These are phyloP conservation scores for Notiomystis cincta DNA, from an alignment of 2,113 vertebrate species.

Conservation along the genomic window DNA sequence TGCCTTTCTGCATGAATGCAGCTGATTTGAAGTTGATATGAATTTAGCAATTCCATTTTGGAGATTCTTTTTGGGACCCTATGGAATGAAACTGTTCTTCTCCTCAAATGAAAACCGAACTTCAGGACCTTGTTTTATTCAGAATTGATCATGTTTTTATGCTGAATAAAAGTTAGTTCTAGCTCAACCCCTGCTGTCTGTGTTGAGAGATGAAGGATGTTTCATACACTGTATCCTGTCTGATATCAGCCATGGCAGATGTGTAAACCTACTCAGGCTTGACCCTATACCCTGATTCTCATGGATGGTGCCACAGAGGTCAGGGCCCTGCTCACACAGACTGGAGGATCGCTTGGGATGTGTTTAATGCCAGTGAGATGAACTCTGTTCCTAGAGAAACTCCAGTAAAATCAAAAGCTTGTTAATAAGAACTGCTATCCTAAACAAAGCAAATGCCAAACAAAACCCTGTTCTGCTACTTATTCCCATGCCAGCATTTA, in stretches of 20 bases:
- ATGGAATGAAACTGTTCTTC: background rate
- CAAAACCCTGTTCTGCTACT: conserved; percentile 5
- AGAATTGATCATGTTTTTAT: background rate
- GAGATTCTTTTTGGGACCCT: background rate
- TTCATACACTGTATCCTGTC: background rate
- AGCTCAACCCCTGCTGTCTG: background rate
- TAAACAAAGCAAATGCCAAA: conserved; percentile 21
- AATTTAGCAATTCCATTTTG: background rate
- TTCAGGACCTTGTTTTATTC: background rate
- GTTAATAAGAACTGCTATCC: background rate
- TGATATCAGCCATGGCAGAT: background rate
- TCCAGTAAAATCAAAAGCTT: conserved; percentile 16
- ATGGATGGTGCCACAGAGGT: background rate
- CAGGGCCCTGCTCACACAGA: background rate
- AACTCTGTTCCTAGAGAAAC: background rate
- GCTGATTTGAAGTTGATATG: background rate
- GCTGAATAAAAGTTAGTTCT: background rate
- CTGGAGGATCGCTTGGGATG: background rate
- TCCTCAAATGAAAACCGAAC: background rate
- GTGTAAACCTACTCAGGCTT: background rate
- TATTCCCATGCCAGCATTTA: conserved; percentile 20
- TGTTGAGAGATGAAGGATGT: background rate
- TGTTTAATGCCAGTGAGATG: background rate
- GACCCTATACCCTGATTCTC: background rate
- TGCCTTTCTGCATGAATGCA: background rate